A percentile compares a stretch with the other conserved stretches of the same genome.
Conservation (phyloP, 2,113 vertebrate species). For the Perca flavescens region DNA sequence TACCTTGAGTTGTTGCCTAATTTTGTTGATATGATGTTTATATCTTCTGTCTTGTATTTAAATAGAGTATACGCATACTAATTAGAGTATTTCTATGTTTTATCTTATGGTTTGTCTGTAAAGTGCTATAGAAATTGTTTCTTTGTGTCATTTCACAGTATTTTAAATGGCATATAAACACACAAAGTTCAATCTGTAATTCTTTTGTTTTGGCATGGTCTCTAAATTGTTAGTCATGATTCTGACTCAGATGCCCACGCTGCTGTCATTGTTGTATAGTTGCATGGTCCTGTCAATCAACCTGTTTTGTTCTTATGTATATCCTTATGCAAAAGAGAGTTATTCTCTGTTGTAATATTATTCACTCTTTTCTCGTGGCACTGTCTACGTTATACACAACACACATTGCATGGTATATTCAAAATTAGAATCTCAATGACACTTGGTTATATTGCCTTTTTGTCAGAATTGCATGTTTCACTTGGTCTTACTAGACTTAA, state of each 20-base stretch:
- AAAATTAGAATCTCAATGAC: not conserved
- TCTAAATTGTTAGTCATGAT: constrained; percentile 15
- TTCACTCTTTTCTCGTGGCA: not conserved
- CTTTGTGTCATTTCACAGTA: not conserved
- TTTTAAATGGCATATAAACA: not conserved
- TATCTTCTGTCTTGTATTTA: not conserved
- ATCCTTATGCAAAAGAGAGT: not conserved
- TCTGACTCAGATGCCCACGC: not conserved
- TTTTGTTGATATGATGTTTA: not conserved
- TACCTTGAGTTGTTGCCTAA: not conserved
- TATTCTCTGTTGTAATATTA: not conserved
- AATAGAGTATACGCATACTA: not conserved
- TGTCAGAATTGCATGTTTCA: not conserved
- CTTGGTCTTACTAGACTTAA: not conserved
- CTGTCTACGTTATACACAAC: no score
- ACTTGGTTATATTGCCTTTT: not conserved
- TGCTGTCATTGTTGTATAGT: not conserved
- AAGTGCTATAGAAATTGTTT: not conserved
- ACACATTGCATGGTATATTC: not conserved
- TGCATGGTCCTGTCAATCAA: not conserved
- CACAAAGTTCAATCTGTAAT: not conserved
- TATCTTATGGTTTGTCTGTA: not conserved
- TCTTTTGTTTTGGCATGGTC: constrained; percentile 15
- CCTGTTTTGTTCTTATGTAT: not conserved
- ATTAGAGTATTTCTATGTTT: no score